Conservation (phyloP, 2,888 invertebrate genomes). For the Stenoptilia bipunctidactyla region DNA sequence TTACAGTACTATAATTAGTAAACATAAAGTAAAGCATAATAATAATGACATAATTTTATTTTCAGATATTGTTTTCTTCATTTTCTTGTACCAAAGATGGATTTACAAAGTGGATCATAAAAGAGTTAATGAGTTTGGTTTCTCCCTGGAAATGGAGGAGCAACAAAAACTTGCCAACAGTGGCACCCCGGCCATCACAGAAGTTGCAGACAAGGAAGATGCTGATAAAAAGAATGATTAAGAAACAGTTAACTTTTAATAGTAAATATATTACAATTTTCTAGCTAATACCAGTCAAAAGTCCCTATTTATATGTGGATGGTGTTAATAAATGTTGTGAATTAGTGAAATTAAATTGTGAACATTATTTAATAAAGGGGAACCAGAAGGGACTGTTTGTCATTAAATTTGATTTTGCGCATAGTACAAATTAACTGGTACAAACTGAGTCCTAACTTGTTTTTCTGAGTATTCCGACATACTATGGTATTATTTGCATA, state of each 20-base stretch:
- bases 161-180: conserved; percentile 49
- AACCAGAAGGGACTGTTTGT: too few species aligned
- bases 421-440: too few species aligned
- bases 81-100: conserved; percentile 98
- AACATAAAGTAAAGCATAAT: too few species aligned
- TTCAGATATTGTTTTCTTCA: conserved; percentile 96
- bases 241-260: conserved; percentile 50
- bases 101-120: conserved; percentile 97
- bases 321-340: not conserved
- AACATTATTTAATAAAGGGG: too few species aligned
- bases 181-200: conserved; percentile 43
- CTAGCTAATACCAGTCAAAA: conserved; percentile 2
- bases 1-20: conserved; percentile 8
- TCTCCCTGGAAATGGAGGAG: conserved; percentile 90
- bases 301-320: conserved; percentile 4
- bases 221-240: conserved; percentile 62
- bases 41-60: conserved; percentile 17
- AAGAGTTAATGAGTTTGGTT: conserved; percentile 98
- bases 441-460: too few species aligned
- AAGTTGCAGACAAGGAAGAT: conserved; percentile 29
- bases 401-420: too few species aligned
- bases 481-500: too few species aligned
- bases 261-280: conserved; percentile 5
- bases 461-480: too few species aligned
- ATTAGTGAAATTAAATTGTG: too few species aligned